These are phyloP conservation scores for Cynodonichthys magdalenae DNA, from an alignment of 2,797 vertebrate species.

Conservation along the genomic window DNA sequence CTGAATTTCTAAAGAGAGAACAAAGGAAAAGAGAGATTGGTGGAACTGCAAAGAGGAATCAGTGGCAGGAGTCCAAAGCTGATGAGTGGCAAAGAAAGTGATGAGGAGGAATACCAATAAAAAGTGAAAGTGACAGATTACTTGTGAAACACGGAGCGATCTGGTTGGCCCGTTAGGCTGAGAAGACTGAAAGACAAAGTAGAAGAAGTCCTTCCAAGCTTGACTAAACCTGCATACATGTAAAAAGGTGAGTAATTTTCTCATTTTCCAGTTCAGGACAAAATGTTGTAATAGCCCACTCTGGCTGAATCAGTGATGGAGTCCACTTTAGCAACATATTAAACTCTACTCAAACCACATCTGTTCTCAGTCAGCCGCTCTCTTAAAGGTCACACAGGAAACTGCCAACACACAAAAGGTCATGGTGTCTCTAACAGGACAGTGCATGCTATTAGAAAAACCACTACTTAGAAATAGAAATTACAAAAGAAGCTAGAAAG, in stretches of 20 bases:
- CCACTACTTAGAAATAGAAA: constrained; percentile 39
- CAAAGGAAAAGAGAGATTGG: constrained; percentile 22
- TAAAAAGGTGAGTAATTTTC: constrained; percentile 78
- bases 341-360: constrained; percentile 70
- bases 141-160: constrained; percentile 58
- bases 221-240: constrained; percentile 46
- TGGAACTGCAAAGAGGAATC: constrained; percentile 33
- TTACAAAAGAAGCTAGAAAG: constrained; percentile 28
- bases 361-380: constrained; percentile 65
- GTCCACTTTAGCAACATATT: constrained; percentile 71
- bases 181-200: constrained; percentile 51
- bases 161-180: constrained; percentile 25
- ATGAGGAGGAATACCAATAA: constrained; percentile 46
- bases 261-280: constrained; percentile 72
- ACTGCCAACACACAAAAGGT: constrained; percentile 80
- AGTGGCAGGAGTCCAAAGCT: constrained; percentile 34
- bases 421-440: constrained; percentile 73
- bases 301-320: constrained; percentile 45
- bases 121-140: constrained; percentile 61
- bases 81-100: constrained; percentile 32
- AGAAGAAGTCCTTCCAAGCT: constrained; percentile 49
- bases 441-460: constrained; percentile 68
- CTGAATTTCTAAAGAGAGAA: constrained; percentile 23
- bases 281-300: constrained; percentile 57
- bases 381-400: constrained; percentile 76